Evolutionary conservation across 2,797 vertebrate species (phyloP).

Genomic region (Hylomyscus alleni): DNA sequence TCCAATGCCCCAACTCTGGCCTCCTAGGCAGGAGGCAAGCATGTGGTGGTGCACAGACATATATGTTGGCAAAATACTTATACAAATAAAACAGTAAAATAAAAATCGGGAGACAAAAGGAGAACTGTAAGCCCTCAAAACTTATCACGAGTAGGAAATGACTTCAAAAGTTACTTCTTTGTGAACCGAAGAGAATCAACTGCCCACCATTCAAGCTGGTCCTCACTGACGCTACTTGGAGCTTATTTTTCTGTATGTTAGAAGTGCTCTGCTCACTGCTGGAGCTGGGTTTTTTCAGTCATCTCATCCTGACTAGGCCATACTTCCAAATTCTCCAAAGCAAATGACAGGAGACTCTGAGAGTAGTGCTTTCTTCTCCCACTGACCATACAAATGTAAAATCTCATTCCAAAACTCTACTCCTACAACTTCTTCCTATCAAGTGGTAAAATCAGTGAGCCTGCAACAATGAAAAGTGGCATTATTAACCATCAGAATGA

Average conservation of each 20-base stretch:
- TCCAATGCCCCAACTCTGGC: neutral
- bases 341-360: neutral
- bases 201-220: rapidly evolving
- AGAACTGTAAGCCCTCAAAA: neutral
- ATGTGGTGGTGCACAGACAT: neutral
- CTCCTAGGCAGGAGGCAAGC: neutral
- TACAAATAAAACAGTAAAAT: neutral
- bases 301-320: neutral
- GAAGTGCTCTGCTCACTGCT: neutral
- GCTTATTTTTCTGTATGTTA: neutral
- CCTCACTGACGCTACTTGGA: neutral
- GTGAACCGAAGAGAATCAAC: neutral
- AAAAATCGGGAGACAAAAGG: neutral
- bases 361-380: neutral
- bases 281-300: rapidly evolving
- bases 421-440: constrained; percentile 49
- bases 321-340: neutral
- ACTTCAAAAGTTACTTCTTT: neutral
- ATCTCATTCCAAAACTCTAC: constrained; percentile 39
- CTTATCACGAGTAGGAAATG: neutral
- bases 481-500: neutral
- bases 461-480: too few relatives aligned
- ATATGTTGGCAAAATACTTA: neutral
- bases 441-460: constrained; percentile 16
- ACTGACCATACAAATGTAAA: neutral